Percentiles rank a stretch among this genome's conserved stretches.
phyloP scores from a whole-genome alignment of 2,797 vertebrate species.

The Gouania willdenowi region DNA sequence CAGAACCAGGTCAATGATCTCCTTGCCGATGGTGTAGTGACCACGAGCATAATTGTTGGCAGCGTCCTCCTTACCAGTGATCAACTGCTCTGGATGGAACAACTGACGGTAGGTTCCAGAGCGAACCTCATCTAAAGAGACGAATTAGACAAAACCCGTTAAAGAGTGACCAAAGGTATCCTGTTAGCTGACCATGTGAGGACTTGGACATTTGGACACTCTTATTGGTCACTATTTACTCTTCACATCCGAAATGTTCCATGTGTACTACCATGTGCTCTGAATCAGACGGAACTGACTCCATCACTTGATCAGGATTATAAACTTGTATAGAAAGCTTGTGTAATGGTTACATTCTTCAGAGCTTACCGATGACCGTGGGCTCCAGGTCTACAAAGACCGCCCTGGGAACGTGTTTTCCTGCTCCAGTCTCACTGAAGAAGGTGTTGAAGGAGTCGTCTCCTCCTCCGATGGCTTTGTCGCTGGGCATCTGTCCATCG shows the following conservation, averaged over 20 bases:
- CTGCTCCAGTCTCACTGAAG: slow-evolving; percentile 60
- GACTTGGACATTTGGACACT: too few relatives aligned
- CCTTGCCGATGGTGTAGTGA: slow-evolving; percentile 63
- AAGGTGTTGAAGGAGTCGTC: slow-evolving; percentile 60
- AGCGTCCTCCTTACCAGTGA: slow-evolving; percentile 59
- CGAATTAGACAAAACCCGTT: neutral
- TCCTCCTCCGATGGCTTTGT: slow-evolving; percentile 53
- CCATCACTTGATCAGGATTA: too few relatives aligned
- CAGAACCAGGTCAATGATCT: slow-evolving; percentile 58
- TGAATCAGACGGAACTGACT: too few relatives aligned
- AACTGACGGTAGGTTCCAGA: slow-evolving; percentile 52
- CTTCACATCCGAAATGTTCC: too few relatives aligned
- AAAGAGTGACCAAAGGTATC: neutral
- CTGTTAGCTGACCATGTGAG: too few relatives aligned
- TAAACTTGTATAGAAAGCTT: too few relatives aligned
- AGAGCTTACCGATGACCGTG: slow-evolving; percentile 51
- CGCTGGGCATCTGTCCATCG: slow-evolving; percentile 56
- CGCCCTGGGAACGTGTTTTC: slow-evolving; percentile 60
- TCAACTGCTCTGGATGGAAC: slow-evolving; percentile 61
- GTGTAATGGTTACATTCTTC: neutral
- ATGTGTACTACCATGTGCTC: too few relatives aligned
- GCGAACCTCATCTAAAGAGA: slow-evolving; percentile 47
- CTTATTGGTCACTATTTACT: too few relatives aligned
- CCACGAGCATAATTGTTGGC: slow-evolving; percentile 62
- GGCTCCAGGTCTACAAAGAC: slow-evolving; percentile 61